Conservation (phyloP, 2,113 vertebrate genomes). For the Aspiorhynchus laticeps region DNA sequence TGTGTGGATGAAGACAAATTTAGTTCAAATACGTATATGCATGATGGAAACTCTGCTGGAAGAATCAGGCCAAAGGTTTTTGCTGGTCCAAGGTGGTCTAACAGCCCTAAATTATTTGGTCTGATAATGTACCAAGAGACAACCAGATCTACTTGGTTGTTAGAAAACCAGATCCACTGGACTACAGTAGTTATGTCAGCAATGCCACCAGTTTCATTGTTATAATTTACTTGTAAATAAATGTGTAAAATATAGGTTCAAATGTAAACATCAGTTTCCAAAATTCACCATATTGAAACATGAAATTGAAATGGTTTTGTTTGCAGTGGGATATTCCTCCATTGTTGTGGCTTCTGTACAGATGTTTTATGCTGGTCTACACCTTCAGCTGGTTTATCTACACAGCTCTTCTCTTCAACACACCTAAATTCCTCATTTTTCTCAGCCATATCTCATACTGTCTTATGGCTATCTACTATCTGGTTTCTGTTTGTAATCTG, state of each 20-base stretch:
- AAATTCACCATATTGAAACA: neutral
- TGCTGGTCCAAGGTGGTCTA: neutral
- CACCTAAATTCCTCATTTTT: constrained; percentile 48
- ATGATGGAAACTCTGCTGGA: neutral
- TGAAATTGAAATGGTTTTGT: neutral
- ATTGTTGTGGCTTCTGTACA: constrained; percentile 43
- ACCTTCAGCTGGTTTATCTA: constrained; percentile 49
- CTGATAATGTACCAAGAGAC: neutral
- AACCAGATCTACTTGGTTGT: neutral
- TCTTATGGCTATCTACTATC: constrained; percentile 48
- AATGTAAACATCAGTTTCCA: neutral
- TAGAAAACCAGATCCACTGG: too few species aligned
- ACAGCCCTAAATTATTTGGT: neutral
- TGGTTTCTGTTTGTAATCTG: constrained; percentile 44
- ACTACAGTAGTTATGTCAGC: neutral
- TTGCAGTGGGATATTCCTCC: constrained; percentile 54
- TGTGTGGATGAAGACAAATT: neutral
- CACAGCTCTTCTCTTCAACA: constrained; percentile 29
- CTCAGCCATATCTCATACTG: constrained; percentile 43
- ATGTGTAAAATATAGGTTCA: neutral
- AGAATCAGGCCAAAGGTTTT: neutral
- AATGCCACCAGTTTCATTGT: neutral
- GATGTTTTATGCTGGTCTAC: constrained; percentile 40
- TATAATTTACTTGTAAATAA: neutral
- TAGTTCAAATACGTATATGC: neutral